These are phyloP conservation scores for Scopus umbretta DNA, from an alignment of 2,113 vertebrate genomes.

Conservation along the genomic window DNA sequence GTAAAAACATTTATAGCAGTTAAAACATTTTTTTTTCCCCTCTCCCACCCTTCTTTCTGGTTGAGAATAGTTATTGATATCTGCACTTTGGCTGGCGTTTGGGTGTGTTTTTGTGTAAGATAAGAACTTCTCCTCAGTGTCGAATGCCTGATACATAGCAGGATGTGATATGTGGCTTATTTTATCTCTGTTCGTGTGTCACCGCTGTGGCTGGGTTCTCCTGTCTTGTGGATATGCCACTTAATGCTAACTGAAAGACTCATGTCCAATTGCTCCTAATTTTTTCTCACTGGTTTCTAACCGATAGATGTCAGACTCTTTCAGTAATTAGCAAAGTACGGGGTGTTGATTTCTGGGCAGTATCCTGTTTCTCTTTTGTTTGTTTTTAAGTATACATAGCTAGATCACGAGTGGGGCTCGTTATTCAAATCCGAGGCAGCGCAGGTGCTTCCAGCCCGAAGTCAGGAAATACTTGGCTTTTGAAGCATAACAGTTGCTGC, in stretches of 20 bases:
- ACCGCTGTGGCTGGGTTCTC: background rate
- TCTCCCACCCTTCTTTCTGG: background rate
- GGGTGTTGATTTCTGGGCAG: background rate
- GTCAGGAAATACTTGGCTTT: constrained; percentile 59
- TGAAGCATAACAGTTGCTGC: constrained; percentile 30
- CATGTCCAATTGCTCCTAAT: background rate
- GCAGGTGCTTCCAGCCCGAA: constrained; percentile 16
- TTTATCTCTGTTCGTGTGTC: background rate
- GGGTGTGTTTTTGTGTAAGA: background rate
- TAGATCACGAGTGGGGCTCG: background rate
- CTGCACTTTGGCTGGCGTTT: background rate
- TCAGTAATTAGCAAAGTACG: background rate
- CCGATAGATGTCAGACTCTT: background rate
- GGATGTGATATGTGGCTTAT: background rate
- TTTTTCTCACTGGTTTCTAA: background rate
- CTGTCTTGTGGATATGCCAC: background rate
- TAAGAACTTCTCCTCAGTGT: background rate
- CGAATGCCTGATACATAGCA: background rate
- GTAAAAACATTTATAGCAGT: background rate
- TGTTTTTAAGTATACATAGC: background rate
- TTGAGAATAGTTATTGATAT: background rate
- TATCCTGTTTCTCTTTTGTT: background rate
- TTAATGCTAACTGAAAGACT: background rate
- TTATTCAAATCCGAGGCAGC: background rate
- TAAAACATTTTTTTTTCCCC: background rate